Base-by-base conservation (phyloP, 2,797 vertebrate species). In the Syndactyla subalaris region DNA sequence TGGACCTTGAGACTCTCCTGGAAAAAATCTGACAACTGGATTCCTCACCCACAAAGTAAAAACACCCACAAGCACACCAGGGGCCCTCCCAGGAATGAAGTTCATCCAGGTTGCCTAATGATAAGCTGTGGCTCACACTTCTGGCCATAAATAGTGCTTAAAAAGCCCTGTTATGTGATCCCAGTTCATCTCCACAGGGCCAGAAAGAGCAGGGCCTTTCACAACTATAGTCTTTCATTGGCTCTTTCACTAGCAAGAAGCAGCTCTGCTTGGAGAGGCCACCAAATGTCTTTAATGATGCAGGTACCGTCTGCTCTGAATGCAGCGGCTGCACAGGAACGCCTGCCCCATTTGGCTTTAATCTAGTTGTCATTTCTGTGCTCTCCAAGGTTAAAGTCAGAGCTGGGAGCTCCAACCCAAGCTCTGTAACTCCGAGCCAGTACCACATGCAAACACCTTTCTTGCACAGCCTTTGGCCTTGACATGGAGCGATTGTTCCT, bases 341-440 rank as follows among this genome's bases (percentile, higher is more conserved):
- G 12, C 57, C 83, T 62, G 54, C 34, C 54, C 5, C 7, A 27
- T 41, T 66, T n/a, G 41, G 20, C 71, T 91, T 92, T 79, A 41
- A 88, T 75, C 89, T 88, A 88, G 62, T 89, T 95, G 88, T 89
- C 65, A 21, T 93, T 95, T 61, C 65, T 52, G 36, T 87, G 71
- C 89, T 82, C 55, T 75, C 57, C 58, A 84, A 93, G 85, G 92
- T 79, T 91, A 79, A 85, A 34, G 49, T 82, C 45, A 78, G 68
- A 72, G 46, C 68, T 19, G 27, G 74, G 46, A 89, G n/a, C 61
- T 91, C 54, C 61, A 76, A 55, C 18, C 26, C 2, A 0, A 75
- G 49, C 85, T 81, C 55, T 83, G 66, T 19, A 46, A 57, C 48
- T 73, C 70, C 8, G 15, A 84, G 55, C 52, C 58, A 7, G 8